Conservation (phyloP, 2,888 invertebrate species). For the Aricia artaxerxes region DNA sequence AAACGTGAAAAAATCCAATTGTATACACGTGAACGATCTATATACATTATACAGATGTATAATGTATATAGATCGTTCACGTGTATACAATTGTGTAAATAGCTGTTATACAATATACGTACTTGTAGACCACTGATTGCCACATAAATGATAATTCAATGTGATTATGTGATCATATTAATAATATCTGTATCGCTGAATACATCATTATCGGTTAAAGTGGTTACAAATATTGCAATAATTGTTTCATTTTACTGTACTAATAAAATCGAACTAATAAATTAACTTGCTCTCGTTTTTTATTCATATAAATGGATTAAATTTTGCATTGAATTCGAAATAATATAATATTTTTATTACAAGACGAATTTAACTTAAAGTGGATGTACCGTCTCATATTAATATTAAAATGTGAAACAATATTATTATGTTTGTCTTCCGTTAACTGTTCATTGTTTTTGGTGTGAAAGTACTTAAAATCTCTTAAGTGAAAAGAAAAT, state of each 20-base stretch:
- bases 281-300: too few relatives aligned
- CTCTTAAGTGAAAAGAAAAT: too few relatives aligned
- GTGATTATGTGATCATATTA: not conserved
- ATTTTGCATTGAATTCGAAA: too few relatives aligned
- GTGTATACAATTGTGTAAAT: not conserved
- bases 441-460: too few relatives aligned
- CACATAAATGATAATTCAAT: not conserved
- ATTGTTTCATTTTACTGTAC: not conserved
- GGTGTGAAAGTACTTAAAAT: too few relatives aligned
- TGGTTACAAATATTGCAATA: not conserved
- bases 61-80: not conserved
- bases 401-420: too few relatives aligned
- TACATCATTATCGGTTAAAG: not conserved
- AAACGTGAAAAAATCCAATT: too few relatives aligned
- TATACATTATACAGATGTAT: not conserved
- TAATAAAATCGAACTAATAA: not conserved
- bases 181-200: not conserved
- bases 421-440: too few relatives aligned
- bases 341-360: too few relatives aligned
- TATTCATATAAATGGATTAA: too few relatives aligned
- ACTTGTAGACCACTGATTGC: not conserved
- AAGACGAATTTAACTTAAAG: too few relatives aligned
- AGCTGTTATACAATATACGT: not conserved
- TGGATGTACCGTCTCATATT: too few relatives aligned
- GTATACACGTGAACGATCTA: not conserved